Evolutionary conservation across 1,140 invertebrate species (phyloP).

Genomic region (Proales similis): DNA sequence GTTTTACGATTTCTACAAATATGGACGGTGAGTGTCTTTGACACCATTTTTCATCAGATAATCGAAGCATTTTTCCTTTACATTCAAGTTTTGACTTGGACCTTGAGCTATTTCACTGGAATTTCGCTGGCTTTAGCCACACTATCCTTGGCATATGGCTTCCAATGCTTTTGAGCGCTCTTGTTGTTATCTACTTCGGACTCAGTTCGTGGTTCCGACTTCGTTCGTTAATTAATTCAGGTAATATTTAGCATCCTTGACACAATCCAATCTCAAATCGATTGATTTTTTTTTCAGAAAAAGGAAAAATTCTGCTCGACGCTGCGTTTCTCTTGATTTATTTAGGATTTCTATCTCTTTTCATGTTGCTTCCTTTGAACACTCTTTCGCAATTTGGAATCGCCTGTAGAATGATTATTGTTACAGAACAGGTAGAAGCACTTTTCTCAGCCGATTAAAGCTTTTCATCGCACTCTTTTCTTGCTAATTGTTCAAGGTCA

Average conservation of each 20-base stretch:
- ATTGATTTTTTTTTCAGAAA: too few species aligned
- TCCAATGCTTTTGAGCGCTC: slow-evolving; percentile 55
- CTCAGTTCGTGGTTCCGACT: slow-evolving; percentile 57
- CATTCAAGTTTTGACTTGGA: slow-evolving; percentile 56
- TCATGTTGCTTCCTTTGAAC: slow-evolving; percentile 37
- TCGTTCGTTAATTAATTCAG: too few species aligned
- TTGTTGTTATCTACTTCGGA: slow-evolving; percentile 54
- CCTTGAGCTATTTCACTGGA: slow-evolving; percentile 55
- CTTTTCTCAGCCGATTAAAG: not conserved
- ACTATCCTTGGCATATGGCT: slow-evolving; percentile 57
- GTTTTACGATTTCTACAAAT: slow-evolving; percentile 64
- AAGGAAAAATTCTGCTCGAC: slow-evolving; percentile 17
- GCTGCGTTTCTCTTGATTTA: not conserved
- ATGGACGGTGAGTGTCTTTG: slow-evolving; percentile 59
- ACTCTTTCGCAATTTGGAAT: slow-evolving; percentile 41
- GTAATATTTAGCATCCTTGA: too few species aligned
- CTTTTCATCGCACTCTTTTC: not conserved
- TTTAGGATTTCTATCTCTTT: not conserved
- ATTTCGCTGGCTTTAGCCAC: slow-evolving; percentile 57
- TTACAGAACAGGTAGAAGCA: slow-evolving; percentile 59
- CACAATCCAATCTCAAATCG: not conserved
- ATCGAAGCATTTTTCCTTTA: slow-evolving; percentile 24
- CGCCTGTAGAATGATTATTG: slow-evolving; percentile 25
- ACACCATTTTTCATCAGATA: not conserved
- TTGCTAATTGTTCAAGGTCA: slow-evolving; percentile 56